Percentiles rank a stretch among this genome's conserved stretches.
Evolutionary conservation across 2,888 invertebrate genomes (phyloP).

Genomic region (Argynnis bischoffii): DNA sequence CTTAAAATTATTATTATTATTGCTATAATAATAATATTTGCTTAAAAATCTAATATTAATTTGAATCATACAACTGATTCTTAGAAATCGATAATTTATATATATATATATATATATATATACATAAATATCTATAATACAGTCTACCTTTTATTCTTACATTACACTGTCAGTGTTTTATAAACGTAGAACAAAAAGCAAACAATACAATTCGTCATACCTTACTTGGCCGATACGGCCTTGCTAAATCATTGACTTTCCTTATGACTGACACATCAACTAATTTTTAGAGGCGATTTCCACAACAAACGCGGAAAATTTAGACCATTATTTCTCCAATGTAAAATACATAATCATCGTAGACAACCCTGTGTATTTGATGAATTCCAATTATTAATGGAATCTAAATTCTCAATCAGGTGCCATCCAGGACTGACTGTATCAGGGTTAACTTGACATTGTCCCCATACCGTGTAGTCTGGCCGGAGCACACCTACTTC

Average conservation of each 20-base stretch:
- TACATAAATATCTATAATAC: neutral
- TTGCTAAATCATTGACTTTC: neutral
- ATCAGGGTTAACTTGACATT: slow-evolving; percentile 58
- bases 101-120: neutral
- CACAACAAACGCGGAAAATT: neutral
- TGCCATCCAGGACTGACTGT: slow-evolving; percentile 57
- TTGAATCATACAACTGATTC: slow-evolving; percentile 13
- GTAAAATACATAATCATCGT: neutral
- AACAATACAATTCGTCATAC: neutral
- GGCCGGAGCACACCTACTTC: slow-evolving; percentile 48
- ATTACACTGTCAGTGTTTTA: no score
- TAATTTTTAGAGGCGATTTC: no score
- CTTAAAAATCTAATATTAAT: neutral
- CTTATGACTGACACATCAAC: neutral
- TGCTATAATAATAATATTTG: neutral
- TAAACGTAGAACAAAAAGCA: neutral
- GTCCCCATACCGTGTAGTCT: slow-evolving; percentile 57
- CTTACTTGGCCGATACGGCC: neutral
- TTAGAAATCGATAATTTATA: neutral
- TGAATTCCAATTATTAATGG: slow-evolving; percentile 58
- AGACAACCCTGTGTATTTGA: slow-evolving; percentile 47
- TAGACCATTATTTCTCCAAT: neutral
- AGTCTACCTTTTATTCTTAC: neutral
- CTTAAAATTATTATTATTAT: neutral
- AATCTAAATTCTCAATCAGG: slow-evolving; percentile 49